Base-by-base conservation (phyloP, 2,888 invertebrate genomes). In the Euzetes globulus region DNA sequence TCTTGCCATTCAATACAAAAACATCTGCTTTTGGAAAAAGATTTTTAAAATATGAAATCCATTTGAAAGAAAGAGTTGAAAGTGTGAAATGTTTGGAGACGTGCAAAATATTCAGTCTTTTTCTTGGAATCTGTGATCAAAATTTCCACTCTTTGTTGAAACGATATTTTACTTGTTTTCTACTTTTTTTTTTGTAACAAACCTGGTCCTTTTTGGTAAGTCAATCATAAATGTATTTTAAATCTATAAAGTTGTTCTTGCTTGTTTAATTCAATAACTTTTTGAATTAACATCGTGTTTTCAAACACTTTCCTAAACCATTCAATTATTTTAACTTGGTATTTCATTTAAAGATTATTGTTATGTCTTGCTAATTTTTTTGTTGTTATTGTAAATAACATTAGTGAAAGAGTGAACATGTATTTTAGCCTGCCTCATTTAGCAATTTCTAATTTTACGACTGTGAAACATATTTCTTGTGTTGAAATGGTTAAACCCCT, bases 21-120 rank as follows among this genome's bases (percentile, higher is more conserved):
- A 63, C 63, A 63, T 63, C 63, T 63, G 63, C 63, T 63, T 55
- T 55, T 55, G 25, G 63, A 13, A 22, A 17, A 58, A 58, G 27
- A 58, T 58, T 58, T 58, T 58, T 58, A 58, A 25, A 25, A 58
- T 41, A 41, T 50, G 17, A 50, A 50, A 50, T n/a, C 50, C 19
- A 50, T 50, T 50, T 5, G 17, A 50, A n/a, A 22, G 58, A 58
- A 58, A 58, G 58, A 27, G 58, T 58, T 58, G 5, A 58, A 22
- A 58, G 58, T 58, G 22, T 27, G 58, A 52, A 25, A 11, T 41
- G 41, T 41, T 41, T 41, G 1, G 13, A 41, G 13, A 41, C 1
- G 41, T 41, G 41, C 1, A 41, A 41, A 9, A 41, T 41, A 41
- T 41, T 41, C 41, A 41, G 13, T n/a, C 6, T 52, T 7, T 52